Evolutionary conservation across 1,140 invertebrate genomes (phyloP).

Genomic region (Paracyclopina nana): DNA sequence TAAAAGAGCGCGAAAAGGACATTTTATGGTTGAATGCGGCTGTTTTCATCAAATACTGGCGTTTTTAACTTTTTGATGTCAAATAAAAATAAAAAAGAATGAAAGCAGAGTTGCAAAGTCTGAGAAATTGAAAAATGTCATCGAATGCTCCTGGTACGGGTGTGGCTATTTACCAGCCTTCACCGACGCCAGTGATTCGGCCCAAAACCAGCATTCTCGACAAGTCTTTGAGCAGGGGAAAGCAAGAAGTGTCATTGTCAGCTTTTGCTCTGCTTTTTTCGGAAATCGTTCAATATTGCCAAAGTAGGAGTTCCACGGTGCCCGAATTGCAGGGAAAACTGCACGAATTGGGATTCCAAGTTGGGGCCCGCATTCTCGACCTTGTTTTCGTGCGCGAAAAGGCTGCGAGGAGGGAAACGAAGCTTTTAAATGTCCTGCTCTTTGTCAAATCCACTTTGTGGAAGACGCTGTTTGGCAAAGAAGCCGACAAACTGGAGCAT

Average conservation of each 20-base stretch:
- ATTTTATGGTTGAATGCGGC: no score
- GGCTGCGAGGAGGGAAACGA: constrained; percentile 82
- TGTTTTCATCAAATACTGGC: no score
- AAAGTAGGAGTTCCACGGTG: constrained; percentile 82
- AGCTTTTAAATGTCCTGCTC: constrained; percentile 77
- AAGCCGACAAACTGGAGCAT: constrained; percentile 95
- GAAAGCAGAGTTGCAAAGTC: no score
- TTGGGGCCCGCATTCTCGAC: constrained; percentile 80
- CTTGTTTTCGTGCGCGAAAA: constrained; percentile 79
- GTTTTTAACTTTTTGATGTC: no score
- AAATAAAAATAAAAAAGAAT: no score
- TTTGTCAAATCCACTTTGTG: constrained; percentile 92
- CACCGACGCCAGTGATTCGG: constrained; percentile 8
- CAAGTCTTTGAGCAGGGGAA: constrained; percentile 74
- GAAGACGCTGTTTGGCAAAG: constrained; percentile 92
- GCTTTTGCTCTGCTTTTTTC: constrained; percentile 89
- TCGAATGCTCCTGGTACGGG: no score
- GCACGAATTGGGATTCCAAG: constrained; percentile 31
- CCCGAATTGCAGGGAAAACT: constrained; percentile 76
- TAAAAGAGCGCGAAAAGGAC: no score
- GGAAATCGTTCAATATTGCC: constrained; percentile 93
- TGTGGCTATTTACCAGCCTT: no score
- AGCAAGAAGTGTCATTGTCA: constrained; percentile 72
- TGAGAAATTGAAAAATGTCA: no score
- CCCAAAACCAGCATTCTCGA: constrained; percentile 62